Base-by-base conservation (phyloP, 2,888 invertebrate genomes). In the Ctena decussata region DNA sequence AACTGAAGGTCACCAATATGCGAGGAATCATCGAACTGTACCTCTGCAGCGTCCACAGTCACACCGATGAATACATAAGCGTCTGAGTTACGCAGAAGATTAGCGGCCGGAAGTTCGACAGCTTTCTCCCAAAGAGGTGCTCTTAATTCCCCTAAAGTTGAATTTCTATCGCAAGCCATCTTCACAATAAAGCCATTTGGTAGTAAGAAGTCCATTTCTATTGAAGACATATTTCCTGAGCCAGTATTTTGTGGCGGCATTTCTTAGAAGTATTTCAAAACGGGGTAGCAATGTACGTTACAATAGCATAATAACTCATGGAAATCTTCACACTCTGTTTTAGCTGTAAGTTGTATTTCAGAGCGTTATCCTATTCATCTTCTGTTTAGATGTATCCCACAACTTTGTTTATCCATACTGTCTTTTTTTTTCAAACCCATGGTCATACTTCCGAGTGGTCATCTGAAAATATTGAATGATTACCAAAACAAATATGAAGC, bases 31-130 rank as follows among this genome's bases (percentile, higher is more conserved):
- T 80, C 82, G 8, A 85, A 79, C 21, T 88, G 79, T 27, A 72
- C 76, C 46, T 84, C 85, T 35, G 77, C 74, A 3, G 85, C 81
- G 30, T 85, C 77, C 24, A 72, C 60, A 6, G 84, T 88, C 49
- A 88, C 82, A 12, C 88, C 88, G 24, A 84, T 80, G 32, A 88
- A 83, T 24, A 85, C 88, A 35, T 88, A 88, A 35, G 80, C 79
- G 0, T 49, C 41, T 0, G 79, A 57, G 27, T 85, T 80, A n/a
- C 88, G 73, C 35, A 88, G 80, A 12, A 60, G 65, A 53, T 85
- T 77, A 18, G 85, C 75, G 0, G 82, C 84, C 37, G 87, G 87
- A 44, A 85, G 75, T 44, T 82, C 57, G 2, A 75, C 44, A n/a
- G 80, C 87, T 37, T 77, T 78, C n/a, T 57, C 44, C 87, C 87